A percentile compares a stretch with the other conserved stretches of the same genome.
phyloP scores from a whole-genome alignment of 2,113 vertebrate genomes.

The Spermophilus dauricus region DNA sequence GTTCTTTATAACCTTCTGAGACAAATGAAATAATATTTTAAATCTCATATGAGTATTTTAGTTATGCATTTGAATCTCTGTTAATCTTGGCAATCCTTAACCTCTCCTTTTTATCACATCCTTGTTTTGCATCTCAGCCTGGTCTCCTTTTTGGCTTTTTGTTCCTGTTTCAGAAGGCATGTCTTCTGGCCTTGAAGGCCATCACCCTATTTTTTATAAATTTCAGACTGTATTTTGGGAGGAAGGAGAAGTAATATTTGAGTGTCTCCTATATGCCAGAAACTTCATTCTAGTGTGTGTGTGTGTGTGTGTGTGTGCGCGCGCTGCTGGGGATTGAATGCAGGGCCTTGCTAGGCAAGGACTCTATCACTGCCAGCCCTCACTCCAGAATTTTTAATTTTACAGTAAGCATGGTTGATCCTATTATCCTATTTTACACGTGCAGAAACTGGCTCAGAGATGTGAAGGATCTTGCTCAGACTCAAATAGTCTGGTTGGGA shows the following conservation, averaged over 20 bases:
- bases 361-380: background rate
- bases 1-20: background rate
- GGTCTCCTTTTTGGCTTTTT: conserved; percentile 16
- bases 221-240: conserved; percentile 33
- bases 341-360: background rate
- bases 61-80: background rate
- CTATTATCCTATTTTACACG: background rate
- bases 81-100: background rate
- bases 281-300: background rate
- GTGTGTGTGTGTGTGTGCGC: background rate
- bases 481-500: background rate
- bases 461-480: background rate
- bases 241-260: background rate
- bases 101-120: background rate
- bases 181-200: conserved; percentile 32
- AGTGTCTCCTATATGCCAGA: background rate
- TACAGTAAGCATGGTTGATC: background rate
- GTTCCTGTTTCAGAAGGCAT: conserved; percentile 25
- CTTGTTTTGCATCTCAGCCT: background rate
- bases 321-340: background rate
- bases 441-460: background rate
- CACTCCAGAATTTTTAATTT: background rate
- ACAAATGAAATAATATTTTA: background rate
- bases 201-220: background rate
- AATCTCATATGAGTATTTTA: conserved; percentile 21